Evolutionary conservation across 2,888 invertebrate species (phyloP).

Genomic region (Sphaeridia pumilis): DNA sequence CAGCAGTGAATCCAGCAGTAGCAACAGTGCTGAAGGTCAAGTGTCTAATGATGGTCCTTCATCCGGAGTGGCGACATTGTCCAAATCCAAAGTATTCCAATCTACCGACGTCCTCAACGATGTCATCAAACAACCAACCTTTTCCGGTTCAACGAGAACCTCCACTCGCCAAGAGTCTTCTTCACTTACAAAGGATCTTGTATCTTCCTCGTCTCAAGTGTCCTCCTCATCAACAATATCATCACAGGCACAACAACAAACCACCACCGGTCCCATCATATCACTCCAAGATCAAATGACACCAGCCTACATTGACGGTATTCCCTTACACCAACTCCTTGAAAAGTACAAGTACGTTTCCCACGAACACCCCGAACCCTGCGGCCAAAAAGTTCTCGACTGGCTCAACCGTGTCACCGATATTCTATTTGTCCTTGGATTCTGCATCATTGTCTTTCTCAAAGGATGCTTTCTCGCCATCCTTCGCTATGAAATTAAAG

Average conservation of each 20-base stretch:
- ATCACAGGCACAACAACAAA: neutral
- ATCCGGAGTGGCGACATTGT: too few relatives aligned
- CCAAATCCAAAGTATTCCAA: too few relatives aligned
- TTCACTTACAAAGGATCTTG: too few relatives aligned
- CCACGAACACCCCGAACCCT: conserved; percentile 45
- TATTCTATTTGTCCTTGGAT: conserved; percentile 61
- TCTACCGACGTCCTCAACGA: too few relatives aligned
- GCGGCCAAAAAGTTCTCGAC: conserved; percentile 57
- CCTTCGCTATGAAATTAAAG: conserved; percentile 46
- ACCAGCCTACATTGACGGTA: neutral
- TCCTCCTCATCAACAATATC: too few relatives aligned
- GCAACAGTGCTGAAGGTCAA: too few relatives aligned
- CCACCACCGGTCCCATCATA: neutral
- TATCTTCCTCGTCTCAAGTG: too few relatives aligned
- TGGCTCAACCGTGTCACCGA: conserved; percentile 71
- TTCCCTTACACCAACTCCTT: conserved; percentile 5
- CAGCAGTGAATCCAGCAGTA: too few relatives aligned
- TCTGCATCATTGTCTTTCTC: conserved; percentile 77
- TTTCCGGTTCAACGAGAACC: too few relatives aligned
- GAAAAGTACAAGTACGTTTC: conserved; percentile 4
- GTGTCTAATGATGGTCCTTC: too few relatives aligned
- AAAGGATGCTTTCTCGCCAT: conserved; percentile 81
- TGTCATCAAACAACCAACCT: too few relatives aligned
- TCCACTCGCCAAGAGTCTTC: too few relatives aligned
- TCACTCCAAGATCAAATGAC: neutral